These are phyloP conservation scores for Caranx melampygus DNA, from an alignment of 2,113 vertebrate genomes.

Conservation along the genomic window DNA sequence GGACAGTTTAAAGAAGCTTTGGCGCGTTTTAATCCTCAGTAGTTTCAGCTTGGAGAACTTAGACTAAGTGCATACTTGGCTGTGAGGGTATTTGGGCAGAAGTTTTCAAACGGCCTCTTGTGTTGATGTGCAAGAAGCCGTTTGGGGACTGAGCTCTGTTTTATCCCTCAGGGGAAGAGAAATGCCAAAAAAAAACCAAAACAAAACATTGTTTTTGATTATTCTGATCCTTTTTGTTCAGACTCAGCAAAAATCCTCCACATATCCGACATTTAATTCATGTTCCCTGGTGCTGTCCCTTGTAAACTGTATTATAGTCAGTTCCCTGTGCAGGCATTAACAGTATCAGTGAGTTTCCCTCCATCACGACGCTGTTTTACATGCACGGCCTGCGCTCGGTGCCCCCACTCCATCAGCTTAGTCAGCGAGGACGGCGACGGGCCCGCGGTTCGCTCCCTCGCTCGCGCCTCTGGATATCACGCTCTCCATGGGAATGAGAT, in stretches of 20 bases:
- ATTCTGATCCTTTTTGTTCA: not conserved
- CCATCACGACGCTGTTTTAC: constrained; percentile 32
- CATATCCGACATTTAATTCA: not conserved
- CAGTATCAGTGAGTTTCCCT: constrained; percentile 27
- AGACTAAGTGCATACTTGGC: not conserved
- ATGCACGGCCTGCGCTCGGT: constrained; percentile 15
- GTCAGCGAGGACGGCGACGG: constrained; percentile 26
- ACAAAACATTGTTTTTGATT: not conserved
- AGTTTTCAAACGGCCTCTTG: not conserved
- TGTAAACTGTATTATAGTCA: not conserved
- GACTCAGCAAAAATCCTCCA: not conserved
- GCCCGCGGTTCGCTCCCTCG: not conserved
- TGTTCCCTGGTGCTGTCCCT: not conserved
- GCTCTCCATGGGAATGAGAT: constrained; percentile 1
- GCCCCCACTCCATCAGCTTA: constrained; percentile 31
- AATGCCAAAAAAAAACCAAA: too few species aligned
- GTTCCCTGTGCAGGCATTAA: constrained; percentile 4
- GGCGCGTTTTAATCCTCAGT: constrained; percentile 46
- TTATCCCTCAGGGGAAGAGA: too few species aligned
- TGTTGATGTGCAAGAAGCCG: not conserved
- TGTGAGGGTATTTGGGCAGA: not conserved
- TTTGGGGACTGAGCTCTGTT: not conserved
- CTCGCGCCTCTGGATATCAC: not conserved
- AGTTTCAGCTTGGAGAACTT: constrained; percentile 31
- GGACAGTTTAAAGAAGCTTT: constrained; percentile 41